A percentile compares a stretch with the other conserved stretches of the same genome.
Conservation (phyloP, 1,140 invertebrate genomes). For the Tetranychus cinnabarinus region DNA sequence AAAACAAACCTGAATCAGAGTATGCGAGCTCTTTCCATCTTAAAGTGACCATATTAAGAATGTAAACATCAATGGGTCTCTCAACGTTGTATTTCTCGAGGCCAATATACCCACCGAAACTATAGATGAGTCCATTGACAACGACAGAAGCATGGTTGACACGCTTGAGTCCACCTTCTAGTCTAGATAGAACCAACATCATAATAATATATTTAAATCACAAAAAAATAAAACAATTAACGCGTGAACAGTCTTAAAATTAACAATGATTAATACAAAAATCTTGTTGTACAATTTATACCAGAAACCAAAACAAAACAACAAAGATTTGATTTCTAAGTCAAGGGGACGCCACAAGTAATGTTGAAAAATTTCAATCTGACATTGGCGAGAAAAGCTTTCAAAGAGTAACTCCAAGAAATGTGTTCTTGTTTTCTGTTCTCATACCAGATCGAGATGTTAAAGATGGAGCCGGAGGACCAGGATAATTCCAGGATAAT, state of each 20-base stretch:
- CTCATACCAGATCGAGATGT: too few relatives aligned
- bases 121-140: constrained; percentile 52
- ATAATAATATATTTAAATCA: too few relatives aligned
- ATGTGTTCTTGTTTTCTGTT: too few relatives aligned
- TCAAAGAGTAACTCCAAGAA: constrained; percentile 3
- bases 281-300: too few relatives aligned
- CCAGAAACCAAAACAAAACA: too few relatives aligned
- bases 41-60: constrained; percentile 48
- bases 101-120: constrained; percentile 72
- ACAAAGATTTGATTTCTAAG: too few relatives aligned
- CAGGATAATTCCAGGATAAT: too few relatives aligned
- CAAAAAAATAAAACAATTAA: too few relatives aligned
- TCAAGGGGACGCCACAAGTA: too few relatives aligned
- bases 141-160: constrained; percentile 75
- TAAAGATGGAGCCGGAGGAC: too few relatives aligned
- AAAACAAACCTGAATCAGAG: background rate
- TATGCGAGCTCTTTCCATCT: constrained; percentile 13
- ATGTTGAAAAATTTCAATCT: constrained; percentile 5
- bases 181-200: background rate
- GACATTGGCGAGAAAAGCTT: constrained; percentile 9
- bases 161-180: constrained; percentile 45
- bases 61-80: constrained; percentile 58
- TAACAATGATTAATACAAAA: too few relatives aligned
- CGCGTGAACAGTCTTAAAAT: too few relatives aligned
- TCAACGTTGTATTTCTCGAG: constrained; percentile 41